Evolutionary conservation across 2,797 vertebrate genomes (phyloP), one percentile per base, ranked within the genome.

Genomic region (Streptopelia turtur): DNA sequence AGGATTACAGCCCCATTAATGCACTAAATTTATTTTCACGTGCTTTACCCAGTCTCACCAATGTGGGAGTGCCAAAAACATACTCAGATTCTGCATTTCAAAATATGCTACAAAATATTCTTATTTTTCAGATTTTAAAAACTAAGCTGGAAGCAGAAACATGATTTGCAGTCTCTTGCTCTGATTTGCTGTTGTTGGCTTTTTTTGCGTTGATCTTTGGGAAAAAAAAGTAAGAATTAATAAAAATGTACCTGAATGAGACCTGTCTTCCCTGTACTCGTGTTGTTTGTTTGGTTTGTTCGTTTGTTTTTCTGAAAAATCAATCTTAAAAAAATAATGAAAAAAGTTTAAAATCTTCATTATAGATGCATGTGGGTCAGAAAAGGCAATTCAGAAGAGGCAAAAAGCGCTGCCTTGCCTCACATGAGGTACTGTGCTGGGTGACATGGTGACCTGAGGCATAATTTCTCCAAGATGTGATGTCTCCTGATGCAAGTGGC

Each of bases 101-200:
- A 56, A 88, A 56, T 16, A 75, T 23, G 14, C n/a, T 76, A 74
- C 22, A 84, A 83, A 83, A 82, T 84, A 49, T 55, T 7, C 21
- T 91, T 80, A 87, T 28, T 69, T 87, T 50, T 87, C 75, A 76
- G 76, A 25, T 69, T 90, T 91, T 33, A 86, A 93, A 93, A 91
- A 33, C 50, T 93, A 83, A 66, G 49, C 13, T 90, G 82, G 7
- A 86, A 57, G 9, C 14, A 87, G 93, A 41, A 93, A 63, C 6
- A 39, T 64, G 74, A 71, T 55, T 90, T 95, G 23, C 31, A 87
- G 10, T 63, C 14, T 83, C 45, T 79, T 60, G 33, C 33, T 86
- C 60, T 93, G 59, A 59, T 82, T 81, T 94, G 84, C 41, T 86
- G 61, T 95, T 88, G 28, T 69, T 79, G 94, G 30, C 3, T 28